phyloP scores from a whole-genome alignment of 1,140 invertebrate species.

The Physella acuta region DNA sequence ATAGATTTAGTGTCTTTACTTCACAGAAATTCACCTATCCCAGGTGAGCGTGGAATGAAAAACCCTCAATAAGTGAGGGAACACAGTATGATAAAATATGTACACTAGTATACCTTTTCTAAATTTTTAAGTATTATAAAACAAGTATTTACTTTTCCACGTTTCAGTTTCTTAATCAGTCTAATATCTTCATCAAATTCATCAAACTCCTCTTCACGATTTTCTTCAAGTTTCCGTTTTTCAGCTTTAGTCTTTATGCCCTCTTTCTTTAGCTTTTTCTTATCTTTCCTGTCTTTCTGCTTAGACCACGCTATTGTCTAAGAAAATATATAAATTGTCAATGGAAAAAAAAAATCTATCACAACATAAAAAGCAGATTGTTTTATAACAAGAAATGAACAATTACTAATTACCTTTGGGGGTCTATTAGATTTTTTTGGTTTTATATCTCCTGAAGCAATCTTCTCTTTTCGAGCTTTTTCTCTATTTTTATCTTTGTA shows the following conservation, averaged over 20 bases:
- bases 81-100: too few relatives aligned
- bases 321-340: too few relatives aligned
- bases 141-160: slow-evolving; percentile 14
- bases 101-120: too few relatives aligned
- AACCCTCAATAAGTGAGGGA: too few relatives aligned
- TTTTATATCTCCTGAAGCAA: neutral
- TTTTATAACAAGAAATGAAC: too few relatives aligned
- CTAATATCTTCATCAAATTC: slow-evolving; percentile 21
- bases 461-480: slow-evolving; percentile 10
- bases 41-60: too few relatives aligned
- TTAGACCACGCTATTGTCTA: slow-evolving; percentile 21
- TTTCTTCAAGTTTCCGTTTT: slow-evolving; percentile 10
- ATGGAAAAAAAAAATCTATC: too few relatives aligned
- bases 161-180: slow-evolving; percentile 24
- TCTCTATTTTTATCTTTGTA: slow-evolving; percentile 65
- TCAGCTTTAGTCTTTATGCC: slow-evolving; percentile 1
- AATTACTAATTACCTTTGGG: slow-evolving; percentile 11
- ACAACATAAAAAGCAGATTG: too few relatives aligned
- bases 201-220: neutral
- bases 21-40: neutral
- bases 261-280: slow-evolving; percentile 15
- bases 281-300: slow-evolving; percentile 18
- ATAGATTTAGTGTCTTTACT: too few relatives aligned
- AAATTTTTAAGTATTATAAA: too few relatives aligned
- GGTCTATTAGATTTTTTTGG: slow-evolving; percentile 9